Base-by-base conservation (phyloP, 1,140 invertebrate species). In the Drosophila simulans region DNA sequence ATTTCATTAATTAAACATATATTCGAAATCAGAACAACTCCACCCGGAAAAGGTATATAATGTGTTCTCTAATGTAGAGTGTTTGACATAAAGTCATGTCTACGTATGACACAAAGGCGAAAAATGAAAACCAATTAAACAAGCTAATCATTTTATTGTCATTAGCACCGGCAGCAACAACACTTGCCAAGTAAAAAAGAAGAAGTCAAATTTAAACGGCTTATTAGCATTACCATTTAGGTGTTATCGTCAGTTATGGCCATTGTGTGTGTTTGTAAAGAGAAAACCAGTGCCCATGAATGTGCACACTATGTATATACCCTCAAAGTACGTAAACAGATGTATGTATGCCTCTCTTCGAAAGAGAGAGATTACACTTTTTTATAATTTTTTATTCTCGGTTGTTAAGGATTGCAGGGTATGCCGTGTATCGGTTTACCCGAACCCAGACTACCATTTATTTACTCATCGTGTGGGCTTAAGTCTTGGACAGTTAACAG, bases 81-180 rank as follows among this genome's bases (percentile, higher is more conserved):
- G 31, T 7, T 31, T 31, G 12, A 37, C 34, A 48, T 37, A 35
- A 5, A 45, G 25, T 3, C 35, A 42, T 46, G 7, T 68, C 80
- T 72, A 53, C 68, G 35, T 59, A 64, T 84, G 77, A 85, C 81
- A 85, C 66, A 85, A 85, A 74, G 62, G 73, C 80, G 73, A 54
- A 70, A 85, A 77, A 78, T 64, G 51, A 85, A 85, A 85, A 80
- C 72, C 82, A 86, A 86, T 88, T 78, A 79, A 88, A 88, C 63
- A 62, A 79, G 83, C 83, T 88, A 83, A 88, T 76, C 79, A 88
- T 88, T 81, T 78, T 88, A 88, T 89, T 86, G 83, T 76, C 63
- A 88, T 86, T 86, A 86, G 83, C 83, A 82, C 79, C 49, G 42
- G 3, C 12, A 10, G 22, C 40, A 42, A 48, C 42, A 40, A 43